These are phyloP conservation scores for Poeciliopsis prolifica DNA, from an alignment of 2,113 vertebrate species.

Conservation along the genomic window DNA sequence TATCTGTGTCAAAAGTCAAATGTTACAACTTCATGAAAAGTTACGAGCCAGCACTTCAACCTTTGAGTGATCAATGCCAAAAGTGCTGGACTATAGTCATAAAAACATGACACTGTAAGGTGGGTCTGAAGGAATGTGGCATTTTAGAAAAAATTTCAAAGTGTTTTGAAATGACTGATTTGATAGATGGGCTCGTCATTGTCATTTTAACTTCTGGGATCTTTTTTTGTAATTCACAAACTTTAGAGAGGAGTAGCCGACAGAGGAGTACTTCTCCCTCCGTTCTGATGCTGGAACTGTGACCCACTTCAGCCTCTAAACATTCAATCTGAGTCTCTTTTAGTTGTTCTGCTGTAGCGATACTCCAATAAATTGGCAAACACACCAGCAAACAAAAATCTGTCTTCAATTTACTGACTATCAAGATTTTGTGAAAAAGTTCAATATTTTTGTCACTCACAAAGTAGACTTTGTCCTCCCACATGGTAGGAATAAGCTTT, in stretches of 20 bases:
- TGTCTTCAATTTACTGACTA: background rate
- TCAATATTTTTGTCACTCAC: no score
- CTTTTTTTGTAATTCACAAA: background rate
- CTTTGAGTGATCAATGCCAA: background rate
- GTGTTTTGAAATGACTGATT: no score
- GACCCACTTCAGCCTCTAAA: constrained; percentile 29
- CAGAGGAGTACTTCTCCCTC: constrained; percentile 27
- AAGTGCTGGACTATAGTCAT: background rate
- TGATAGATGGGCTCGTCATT: background rate
- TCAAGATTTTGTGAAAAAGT: no score
- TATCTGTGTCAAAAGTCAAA: background rate
- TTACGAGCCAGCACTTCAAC: constrained; percentile 8
- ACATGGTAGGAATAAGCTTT: no score
- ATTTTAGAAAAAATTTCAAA: no score
- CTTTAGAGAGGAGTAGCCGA: background rate
- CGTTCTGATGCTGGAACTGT: constrained; percentile 12
- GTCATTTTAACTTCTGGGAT: background rate
- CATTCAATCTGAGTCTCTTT: background rate
- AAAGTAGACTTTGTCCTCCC: no score
- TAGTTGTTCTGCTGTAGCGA: background rate
- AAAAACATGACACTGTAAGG: background rate
- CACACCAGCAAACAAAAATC: background rate
- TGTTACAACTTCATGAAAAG: background rate
- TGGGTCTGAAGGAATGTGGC: background rate
- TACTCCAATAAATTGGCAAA: background rate